Evolutionary conservation across 2,888 invertebrate species (phyloP).

Genomic region (Tipula vernalis): DNA sequence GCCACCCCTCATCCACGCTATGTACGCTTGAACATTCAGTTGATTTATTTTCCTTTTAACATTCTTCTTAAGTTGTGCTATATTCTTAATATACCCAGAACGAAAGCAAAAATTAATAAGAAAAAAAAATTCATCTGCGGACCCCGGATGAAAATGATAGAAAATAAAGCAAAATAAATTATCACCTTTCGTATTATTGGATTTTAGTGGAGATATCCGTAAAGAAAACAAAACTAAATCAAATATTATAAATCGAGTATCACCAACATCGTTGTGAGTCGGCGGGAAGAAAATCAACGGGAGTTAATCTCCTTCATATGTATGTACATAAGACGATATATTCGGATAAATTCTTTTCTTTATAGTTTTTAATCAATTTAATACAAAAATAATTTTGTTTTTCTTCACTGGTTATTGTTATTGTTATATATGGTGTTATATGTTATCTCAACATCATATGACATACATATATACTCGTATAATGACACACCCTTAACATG

Average conservation of each 20-base stretch:
- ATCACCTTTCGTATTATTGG: background rate
- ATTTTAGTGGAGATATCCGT: background rate
- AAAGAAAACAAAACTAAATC: background rate
- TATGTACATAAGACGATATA: background rate
- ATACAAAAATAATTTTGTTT: background rate
- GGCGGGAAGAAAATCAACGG: background rate
- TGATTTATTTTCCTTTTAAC: background rate
- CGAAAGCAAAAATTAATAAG: background rate
- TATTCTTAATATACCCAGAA: background rate
- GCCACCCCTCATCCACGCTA: background rate
- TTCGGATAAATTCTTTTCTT: background rate
- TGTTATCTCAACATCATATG: background rate
- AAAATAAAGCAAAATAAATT: background rate
- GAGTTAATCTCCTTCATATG: background rate
- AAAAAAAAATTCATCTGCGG: background rate
- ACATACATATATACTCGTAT: background rate
- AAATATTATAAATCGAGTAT: background rate
- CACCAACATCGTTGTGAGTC: background rate
- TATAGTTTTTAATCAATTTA: background rate
- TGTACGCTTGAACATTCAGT: background rate
- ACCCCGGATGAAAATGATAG: background rate
- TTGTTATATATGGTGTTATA: background rate
- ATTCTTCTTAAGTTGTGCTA: background rate
- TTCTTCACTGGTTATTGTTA: background rate
- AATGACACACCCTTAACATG: background rate